phyloP scores from a whole-genome alignment of 2,113 vertebrate species.

The Dissostichus mawsoni region DNA sequence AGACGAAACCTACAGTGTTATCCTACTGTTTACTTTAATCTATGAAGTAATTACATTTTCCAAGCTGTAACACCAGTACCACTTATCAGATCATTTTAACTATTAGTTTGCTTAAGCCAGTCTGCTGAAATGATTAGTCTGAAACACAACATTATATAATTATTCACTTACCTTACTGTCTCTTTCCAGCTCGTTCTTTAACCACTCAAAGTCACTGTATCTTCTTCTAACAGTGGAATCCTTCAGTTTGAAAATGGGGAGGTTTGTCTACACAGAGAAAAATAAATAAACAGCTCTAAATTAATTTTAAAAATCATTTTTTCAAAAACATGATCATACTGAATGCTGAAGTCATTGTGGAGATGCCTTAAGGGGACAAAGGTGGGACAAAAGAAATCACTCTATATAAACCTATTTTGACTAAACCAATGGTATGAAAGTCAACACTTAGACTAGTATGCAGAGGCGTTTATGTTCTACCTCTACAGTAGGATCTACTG shows the following conservation, averaged over 20 bases:
- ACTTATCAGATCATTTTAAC: not conserved
- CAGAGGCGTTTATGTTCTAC: not conserved
- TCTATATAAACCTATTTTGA: not conserved
- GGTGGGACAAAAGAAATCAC: not conserved
- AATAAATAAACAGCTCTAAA: not conserved
- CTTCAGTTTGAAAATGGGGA: conserved; percentile 99
- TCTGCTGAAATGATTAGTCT: not conserved
- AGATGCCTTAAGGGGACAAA: not conserved
- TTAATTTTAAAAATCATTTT: conserved; percentile 3
- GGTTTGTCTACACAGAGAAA: conserved; percentile 89
- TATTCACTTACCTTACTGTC: conserved; percentile 94
- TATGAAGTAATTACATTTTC: not conserved
- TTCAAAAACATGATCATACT: not conserved
- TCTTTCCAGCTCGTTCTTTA: conserved; percentile 98
- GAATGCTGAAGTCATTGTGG: not conserved
- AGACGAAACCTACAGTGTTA: not conserved
- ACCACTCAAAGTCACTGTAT: conserved; percentile 99
- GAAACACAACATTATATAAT: not conserved
- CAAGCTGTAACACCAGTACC: not conserved
- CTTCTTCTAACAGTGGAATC: conserved; percentile 95
- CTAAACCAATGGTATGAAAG: not conserved
- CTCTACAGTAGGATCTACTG: not conserved
- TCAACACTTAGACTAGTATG: not conserved
- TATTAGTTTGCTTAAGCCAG: not conserved
- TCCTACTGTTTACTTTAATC: not conserved